Evolutionary conservation across 1,140 invertebrate species (phyloP).

Genomic region (Daktulosphaira vitifoliae): DNA sequence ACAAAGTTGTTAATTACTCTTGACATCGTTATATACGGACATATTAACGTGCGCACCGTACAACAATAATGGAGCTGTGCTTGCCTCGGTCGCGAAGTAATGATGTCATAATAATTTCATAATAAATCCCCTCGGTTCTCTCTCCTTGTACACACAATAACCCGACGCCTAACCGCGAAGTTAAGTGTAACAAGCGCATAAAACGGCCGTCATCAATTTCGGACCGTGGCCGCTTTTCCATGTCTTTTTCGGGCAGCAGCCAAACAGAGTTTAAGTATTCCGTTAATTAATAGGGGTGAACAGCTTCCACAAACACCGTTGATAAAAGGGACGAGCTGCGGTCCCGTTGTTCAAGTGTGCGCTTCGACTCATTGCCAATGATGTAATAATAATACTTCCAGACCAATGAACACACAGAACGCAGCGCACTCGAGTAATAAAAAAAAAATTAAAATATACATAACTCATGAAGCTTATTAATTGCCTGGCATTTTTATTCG

Average conservation of each 20-base stretch:
- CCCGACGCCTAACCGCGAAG: neutral
- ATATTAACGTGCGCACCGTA: neutral
- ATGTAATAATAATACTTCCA: no score
- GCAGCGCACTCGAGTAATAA: no score
- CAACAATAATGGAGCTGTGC: constrained; percentile 19
- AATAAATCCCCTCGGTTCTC: neutral
- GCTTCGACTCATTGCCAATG: no score
- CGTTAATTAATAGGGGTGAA: no score
- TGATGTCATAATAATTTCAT: constrained; percentile 31
- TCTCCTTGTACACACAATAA: neutral
- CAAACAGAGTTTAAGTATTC: neutral
- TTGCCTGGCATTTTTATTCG: no score
- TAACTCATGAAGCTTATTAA: no score
- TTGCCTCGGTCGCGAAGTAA: constrained; percentile 1
- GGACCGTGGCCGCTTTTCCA: neutral
- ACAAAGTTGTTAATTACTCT: constrained; percentile 33
- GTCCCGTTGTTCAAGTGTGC: no score
- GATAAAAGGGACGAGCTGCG: no score
- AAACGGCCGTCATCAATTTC: constrained; percentile 5
- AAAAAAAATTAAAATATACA: no score
- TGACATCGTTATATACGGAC: constrained; percentile 10
- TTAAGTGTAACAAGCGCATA: neutral
- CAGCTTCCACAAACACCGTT: no score
- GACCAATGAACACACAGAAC: no score
- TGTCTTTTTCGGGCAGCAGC: no score